phyloP scores from a whole-genome alignment of 2,113 vertebrate genomes.

The Psephotus haematonotus region DNA sequence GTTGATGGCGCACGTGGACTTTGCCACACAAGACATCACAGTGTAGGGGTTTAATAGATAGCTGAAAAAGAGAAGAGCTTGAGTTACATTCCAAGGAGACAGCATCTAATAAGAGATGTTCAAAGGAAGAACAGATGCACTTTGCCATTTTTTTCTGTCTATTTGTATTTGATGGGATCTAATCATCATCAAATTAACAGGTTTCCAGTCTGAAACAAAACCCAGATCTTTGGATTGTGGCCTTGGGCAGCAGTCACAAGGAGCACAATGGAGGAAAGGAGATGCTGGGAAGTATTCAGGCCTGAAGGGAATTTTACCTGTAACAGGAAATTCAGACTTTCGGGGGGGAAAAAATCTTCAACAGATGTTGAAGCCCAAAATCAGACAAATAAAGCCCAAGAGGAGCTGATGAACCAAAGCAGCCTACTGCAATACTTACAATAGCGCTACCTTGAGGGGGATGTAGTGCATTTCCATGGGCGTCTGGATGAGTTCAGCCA shows the following conservation, averaged over 20 bases:
- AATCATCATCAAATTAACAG: background rate
- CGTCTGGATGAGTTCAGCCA: constrained; percentile 89
- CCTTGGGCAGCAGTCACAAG: background rate
- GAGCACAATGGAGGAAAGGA: background rate
- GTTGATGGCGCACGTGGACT: constrained; percentile 95
- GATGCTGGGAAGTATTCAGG: background rate
- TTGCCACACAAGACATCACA: constrained; percentile 94
- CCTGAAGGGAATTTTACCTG: background rate
- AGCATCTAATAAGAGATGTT: background rate
- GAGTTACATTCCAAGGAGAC: background rate
- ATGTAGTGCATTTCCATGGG: constrained; percentile 93
- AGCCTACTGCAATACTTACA: constrained; percentile 82
- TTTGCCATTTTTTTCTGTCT: background rate
- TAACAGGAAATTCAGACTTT: background rate
- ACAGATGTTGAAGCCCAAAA: background rate
- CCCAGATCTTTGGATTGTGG: background rate
- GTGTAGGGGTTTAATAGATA: constrained; percentile 97
- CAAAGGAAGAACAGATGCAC: background rate
- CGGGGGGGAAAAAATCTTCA: background rate
- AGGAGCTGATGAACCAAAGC: background rate
- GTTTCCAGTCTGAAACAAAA: background rate
- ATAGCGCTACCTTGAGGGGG: constrained; percentile 94
- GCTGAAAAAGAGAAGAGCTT: constrained; percentile 73
- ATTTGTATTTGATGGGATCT: background rate
- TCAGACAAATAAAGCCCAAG: background rate